Evolutionary conservation across 1,140 invertebrate genomes (phyloP), one percentile per base, ranked within the genome.

Genomic region (Babylonia areolata): DNA sequence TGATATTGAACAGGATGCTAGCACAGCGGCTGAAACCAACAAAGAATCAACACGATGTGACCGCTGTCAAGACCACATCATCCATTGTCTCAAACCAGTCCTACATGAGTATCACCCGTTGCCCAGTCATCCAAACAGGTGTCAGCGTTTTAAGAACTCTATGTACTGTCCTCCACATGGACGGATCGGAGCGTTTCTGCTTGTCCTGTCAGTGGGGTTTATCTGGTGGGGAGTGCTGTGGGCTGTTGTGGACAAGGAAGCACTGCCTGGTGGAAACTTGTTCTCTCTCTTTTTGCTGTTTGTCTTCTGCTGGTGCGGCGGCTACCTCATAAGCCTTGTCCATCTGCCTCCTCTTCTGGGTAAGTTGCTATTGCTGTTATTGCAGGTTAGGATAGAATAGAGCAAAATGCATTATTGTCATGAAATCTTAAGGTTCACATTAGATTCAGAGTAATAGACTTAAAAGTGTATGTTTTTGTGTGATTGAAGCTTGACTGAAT

Each of bases 161-260:
- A 90, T 94, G 46, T 81, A 93, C 84, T 94, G 93, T 87, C 93
- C 93, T 37, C 93, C 93, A n/a, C 93, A 94, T 90, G 92, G 92
- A 5, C 89, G 89, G 51, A 39, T 94, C 20, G 93, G 90, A 2
- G 88, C 87, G 39, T 89, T 90, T 42, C 80, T 93, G 37, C 90
- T 92, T 75, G 58, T 93, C 2, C 51, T 93, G 5, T 77, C 91
- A 28, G 94, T 96, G 33, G 97, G 96, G 96, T 96, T 96, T 81
- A 95, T 96, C 15, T 97, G 96, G 94, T 98, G 96, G 94, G 95
- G 96, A 39, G 94, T 98, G 97, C 94, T 97, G 69, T 97, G 96
- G 94, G 95, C 96, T 35, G 93, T 98, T 35, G 95, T 97, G 58
- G 97, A 97, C 28, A 94, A 96, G 1, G 96, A 96, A 54, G 97